Conservation (phyloP, 2,113 vertebrate genomes). For the Psophia crepitans region DNA sequence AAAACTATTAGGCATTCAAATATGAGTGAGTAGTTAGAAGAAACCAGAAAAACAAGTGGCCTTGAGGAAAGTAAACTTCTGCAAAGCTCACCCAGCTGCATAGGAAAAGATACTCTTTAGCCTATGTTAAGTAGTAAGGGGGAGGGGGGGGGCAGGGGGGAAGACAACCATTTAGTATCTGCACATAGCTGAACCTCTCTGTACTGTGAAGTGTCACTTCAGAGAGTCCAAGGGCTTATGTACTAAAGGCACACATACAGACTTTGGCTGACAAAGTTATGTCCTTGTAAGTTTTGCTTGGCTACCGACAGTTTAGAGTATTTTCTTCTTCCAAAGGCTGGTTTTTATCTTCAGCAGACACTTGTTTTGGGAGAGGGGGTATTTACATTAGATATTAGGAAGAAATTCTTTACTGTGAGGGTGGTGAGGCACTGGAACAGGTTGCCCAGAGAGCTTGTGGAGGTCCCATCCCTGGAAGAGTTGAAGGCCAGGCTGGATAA, state of each 20-base stretch:
- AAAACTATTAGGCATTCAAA: background rate
- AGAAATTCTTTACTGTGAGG: too few species aligned
- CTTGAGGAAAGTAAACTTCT: background rate
- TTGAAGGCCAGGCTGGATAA: too few species aligned
- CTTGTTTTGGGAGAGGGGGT: too few species aligned
- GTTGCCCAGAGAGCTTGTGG: too few species aligned
- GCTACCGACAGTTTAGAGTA: background rate
- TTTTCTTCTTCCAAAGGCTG: background rate
- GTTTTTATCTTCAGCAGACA: background rate
- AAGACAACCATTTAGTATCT: background rate
- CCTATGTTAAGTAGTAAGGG: background rate
- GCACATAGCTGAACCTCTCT: background rate
- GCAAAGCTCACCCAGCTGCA: background rate
- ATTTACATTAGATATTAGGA: too few species aligned
- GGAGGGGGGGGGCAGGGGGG: fast-evolving
- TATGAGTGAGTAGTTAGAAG: background rate
- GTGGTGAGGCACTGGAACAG: too few species aligned
- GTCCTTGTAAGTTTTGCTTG: background rate
- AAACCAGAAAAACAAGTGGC: background rate
- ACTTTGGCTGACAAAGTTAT: background rate
- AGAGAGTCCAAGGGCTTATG: background rate
- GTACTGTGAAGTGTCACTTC: background rate
- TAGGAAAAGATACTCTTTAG: background rate
- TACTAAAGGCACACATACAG: background rate
- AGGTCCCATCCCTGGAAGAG: too few species aligned